A percentile compares a stretch with the other conserved stretches of the same genome.
Evolutionary conservation across 2,113 vertebrate species (phyloP).

Genomic region (Epinephelus moara): DNA sequence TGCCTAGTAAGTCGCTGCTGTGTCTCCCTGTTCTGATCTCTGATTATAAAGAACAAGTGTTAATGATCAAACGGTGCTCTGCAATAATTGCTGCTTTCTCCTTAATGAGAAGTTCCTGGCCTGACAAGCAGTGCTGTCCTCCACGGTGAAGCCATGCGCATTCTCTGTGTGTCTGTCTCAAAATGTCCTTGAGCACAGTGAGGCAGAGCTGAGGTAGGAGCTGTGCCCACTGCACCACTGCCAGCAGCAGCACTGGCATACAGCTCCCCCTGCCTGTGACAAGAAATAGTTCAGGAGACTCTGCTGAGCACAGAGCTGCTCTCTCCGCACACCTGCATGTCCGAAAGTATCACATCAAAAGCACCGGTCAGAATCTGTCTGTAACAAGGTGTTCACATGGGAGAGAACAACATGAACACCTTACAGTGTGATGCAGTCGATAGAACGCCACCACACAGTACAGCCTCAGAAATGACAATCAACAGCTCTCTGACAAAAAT

Average conservation of each 20-base stretch:
- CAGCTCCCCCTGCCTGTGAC: constrained; percentile 74
- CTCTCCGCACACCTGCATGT: constrained; percentile 22
- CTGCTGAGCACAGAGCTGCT: not conserved
- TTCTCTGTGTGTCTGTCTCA: constrained; percentile 54
- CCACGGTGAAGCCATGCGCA: constrained; percentile 19
- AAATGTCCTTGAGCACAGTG: constrained; percentile 77
- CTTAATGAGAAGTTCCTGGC: constrained; percentile 22
- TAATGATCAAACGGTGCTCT: constrained; percentile 24
- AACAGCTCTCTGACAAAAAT: not conserved
- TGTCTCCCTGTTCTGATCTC: constrained; percentile 16
- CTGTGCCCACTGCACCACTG: constrained; percentile 61
- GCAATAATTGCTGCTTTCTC: constrained; percentile 17
- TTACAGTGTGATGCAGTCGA: not conserved
- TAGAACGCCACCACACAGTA: not conserved
- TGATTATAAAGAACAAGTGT: constrained; percentile 13
- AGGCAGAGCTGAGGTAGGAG: constrained; percentile 59
- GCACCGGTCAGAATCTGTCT: not conserved
- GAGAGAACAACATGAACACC: not conserved
- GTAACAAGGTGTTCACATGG: not conserved
- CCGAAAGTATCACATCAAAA: constrained; percentile 3
- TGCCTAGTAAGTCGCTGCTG: not conserved
- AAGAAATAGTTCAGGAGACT: constrained; percentile 54
- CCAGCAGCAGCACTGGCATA: constrained; percentile 49
- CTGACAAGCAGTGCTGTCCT: constrained; percentile 28
- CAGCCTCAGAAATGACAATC: not conserved